Percentiles rank a stretch among this genome's conserved stretches.
These are phyloP conservation scores for Mycetomoellerius zeteki DNA, from an alignment of 1,140 invertebrate genomes.

Conservation along the genomic window DNA sequence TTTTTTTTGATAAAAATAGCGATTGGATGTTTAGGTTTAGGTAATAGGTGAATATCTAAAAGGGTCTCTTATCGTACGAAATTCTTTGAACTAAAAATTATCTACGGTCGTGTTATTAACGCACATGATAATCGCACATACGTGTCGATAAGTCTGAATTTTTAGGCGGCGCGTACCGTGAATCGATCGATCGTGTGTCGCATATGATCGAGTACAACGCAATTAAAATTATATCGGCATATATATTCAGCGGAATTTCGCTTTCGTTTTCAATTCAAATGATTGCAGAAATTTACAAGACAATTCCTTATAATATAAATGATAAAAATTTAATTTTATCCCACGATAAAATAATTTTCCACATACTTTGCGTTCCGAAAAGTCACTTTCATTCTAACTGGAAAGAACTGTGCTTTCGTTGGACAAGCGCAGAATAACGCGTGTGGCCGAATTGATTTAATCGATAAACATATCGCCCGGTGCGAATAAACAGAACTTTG, in stretches of 20 bases:
- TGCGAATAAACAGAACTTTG: slow-evolving; percentile 46
- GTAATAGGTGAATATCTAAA: slow-evolving; percentile 85
- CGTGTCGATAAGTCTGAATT: slow-evolving; percentile 66
- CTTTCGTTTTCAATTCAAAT: neutral
- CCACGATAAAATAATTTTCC: neutral
- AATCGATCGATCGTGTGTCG: slow-evolving; percentile 63
- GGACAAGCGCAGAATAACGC: neutral
- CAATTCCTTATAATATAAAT: neutral
- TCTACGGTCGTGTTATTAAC: slow-evolving; percentile 70
- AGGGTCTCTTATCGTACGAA: slow-evolving; percentile 80
- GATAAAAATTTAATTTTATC: neutral
- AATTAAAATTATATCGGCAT: slow-evolving; percentile 13
- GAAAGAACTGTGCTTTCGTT: neutral
- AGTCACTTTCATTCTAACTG: neutral
- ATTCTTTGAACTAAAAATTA: slow-evolving; percentile 70
- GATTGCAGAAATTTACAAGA: neutral
- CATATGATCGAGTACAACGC: neutral
- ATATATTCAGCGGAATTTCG: neutral
- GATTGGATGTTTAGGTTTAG: slow-evolving; percentile 86
- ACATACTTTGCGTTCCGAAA: neutral
- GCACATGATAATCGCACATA: slow-evolving; percentile 69
- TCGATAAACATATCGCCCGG: slow-evolving; percentile 57
- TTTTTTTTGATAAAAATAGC: slow-evolving; percentile 87
- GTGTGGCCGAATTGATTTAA: slow-evolving; percentile 53
- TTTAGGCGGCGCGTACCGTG: slow-evolving; percentile 60